Percentiles rank a stretch among this genome's conserved stretches.
These are phyloP conservation scores for Cerastoderma edule DNA, from an alignment of 2,888 invertebrate species.

Conservation along the genomic window DNA sequence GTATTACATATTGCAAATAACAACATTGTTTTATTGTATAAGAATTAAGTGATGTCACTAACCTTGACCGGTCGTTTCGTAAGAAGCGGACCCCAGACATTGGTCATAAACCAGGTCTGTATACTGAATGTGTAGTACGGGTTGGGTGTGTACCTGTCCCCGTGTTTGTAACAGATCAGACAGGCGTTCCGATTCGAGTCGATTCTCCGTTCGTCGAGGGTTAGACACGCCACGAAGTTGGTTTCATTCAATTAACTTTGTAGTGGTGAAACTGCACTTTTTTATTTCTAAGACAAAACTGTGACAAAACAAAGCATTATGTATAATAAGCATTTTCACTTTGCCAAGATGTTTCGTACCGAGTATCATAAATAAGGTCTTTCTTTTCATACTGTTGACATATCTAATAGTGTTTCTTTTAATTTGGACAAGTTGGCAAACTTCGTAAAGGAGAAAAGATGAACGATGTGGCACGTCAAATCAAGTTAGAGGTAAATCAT, in stretches of 20 bases:
- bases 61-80: slow-evolving; percentile 89
- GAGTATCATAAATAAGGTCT: too few relatives aligned
- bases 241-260: background rate
- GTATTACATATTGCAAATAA: background rate
- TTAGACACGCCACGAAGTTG: slow-evolving; percentile 90
- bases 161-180: slow-evolving; percentile 87
- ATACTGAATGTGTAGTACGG: slow-evolving; percentile 86
- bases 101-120: slow-evolving; percentile 87
- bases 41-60: slow-evolving; percentile 35
- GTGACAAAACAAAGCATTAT: too few relatives aligned
- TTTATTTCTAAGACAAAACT: too few relatives aligned
- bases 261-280: background rate
- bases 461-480: too few relatives aligned
- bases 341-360: too few relatives aligned
- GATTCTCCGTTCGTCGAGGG: slow-evolving; percentile 87
- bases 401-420: too few relatives aligned
- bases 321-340: too few relatives aligned
- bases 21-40: background rate
- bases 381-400: too few relatives aligned
- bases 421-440: too few relatives aligned
- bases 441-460: too few relatives aligned
- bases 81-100: slow-evolving; percentile 87
- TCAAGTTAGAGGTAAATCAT: too few relatives aligned
- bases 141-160: slow-evolving; percentile 85
- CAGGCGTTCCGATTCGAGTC: slow-evolving; percentile 66